Base-by-base conservation (phyloP, 2,113 vertebrate genomes). In the Jacana jacana region DNA sequence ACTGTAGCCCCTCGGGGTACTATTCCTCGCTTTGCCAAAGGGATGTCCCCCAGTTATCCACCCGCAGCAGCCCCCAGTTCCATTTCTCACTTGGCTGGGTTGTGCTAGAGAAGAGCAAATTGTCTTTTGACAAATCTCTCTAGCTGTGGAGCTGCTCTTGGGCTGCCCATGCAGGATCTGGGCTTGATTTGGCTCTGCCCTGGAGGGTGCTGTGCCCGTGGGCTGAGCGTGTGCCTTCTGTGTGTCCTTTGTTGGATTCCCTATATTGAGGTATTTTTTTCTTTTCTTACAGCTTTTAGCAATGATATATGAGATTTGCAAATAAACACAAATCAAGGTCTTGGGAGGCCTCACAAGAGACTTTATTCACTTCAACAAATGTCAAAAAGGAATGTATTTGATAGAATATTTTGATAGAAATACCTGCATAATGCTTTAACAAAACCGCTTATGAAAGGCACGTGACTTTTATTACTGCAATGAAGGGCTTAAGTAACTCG, bases 361-460 rank as follows among this genome's bases (percentile, higher is more conserved):
- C 27, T 72, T 88, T 18, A 70, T 80, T 93, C 13, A 40, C 13
- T 70, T 92, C 63, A 66, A 49, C 4, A 4, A 48, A 65, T 73
- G 37, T 65, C 70, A 44, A 40, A 44, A 61, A 88, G 77, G 14
- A 54, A 63, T 28, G 24, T 4, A 30, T 58, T 86, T 70, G 46
- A 54, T 42, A 61, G 72, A 86, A 92, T n/a, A n/a, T n/a, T 58
- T 86, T 70, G 46, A 54, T 42, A 61, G 72, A 86, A 92, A 81
- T 78, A 88, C 7, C 64, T 73, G 51, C 49, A 51, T 58, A 82
- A 68, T 44, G 4, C 63, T 86, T 92, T 69, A 81, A 33, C 35
- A 77, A 77, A 88, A 76, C 13, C 48, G 44, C 49, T 80, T 83
- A 49, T 42, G 63, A 11, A 15, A 61, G 61, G 30, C 86, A 60